These are phyloP conservation scores for Onychostruthus taczanowskii DNA, from an alignment of 2,113 vertebrate genomes.

Conservation along the genomic window DNA sequence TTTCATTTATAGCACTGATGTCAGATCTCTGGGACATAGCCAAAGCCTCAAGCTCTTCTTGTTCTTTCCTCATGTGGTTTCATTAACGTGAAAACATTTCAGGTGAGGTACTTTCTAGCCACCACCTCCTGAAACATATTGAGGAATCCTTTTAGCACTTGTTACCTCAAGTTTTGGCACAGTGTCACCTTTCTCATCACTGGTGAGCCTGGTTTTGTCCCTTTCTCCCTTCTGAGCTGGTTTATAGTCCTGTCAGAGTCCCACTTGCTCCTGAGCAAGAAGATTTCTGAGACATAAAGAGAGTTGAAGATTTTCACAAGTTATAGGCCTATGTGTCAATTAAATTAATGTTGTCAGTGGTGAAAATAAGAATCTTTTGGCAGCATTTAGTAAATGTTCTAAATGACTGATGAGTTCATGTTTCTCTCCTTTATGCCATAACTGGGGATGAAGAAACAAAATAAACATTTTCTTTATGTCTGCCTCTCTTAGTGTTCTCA, in stretches of 20 bases:
- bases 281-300: neutral
- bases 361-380: neutral
- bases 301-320: neutral
- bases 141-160: neutral
- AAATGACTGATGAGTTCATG: neutral
- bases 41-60: neutral
- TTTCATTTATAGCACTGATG: neutral
- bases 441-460: neutral
- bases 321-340: neutral
- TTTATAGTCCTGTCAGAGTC: neutral
- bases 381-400: neutral
- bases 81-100: neutral
- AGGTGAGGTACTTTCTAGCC: neutral
- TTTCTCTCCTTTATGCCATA: neutral
- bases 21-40: neutral
- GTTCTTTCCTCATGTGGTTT: neutral
- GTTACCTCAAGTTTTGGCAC: neutral
- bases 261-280: too few species aligned
- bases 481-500: neutral
- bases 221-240: neutral
- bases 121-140: neutral
- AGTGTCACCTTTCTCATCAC: neutral
- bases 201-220: neutral
- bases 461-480: neutral
- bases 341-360: neutral